Evolutionary conservation across 2,797 vertebrate genomes (phyloP), one percentile per base, ranked within the genome.

Genomic region (Heterohyrax brucei): DNA sequence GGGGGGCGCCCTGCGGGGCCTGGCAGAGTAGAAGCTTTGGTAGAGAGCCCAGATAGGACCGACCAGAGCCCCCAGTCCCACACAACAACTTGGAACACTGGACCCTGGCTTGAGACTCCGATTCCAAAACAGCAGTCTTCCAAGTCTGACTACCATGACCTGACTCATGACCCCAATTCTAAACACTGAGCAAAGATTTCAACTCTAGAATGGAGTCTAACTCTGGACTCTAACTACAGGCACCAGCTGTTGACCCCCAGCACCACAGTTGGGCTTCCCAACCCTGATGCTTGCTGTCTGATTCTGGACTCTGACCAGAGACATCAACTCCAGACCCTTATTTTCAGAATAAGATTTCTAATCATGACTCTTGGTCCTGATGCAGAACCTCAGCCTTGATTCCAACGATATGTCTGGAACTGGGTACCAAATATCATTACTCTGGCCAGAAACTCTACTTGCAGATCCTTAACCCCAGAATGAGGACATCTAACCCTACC

Each of bases 1-100:
- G 89, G 96, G 97, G 96, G 97, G 94, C 97, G 97, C 96, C 97
- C 96, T 94, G 96, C 61, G 96, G 97, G 96, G 97, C 97, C 97
- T 97, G 92, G 14, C 2, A 73, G 28, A 19, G 8, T 0, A 18
- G 50, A 81, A 75, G 64, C 30, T 33, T 48, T 9, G 10, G 62
- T 76, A 72, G 64, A 79, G 81, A 68, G 16, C 30, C 24, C n/a
- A 0, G 30, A 24, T 1, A 30, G 76, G 62, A 76, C 62, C 22
- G 0, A 2, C 28, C 53, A 10, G 44, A 50, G 48, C 24, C n/a
- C 81, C 79, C 66, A 50, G 0, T 5, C 18, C 53, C 76, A 10
- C 0, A 53, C 26, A 50, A 21, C 61, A 46, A 53, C 2, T 61
- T 3, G 10, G 56, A 70, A 48, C 39, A 18, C 3, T 7, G 10